These are phyloP conservation scores for Drosophila pandora DNA, from an alignment of 1,140 invertebrate genomes.

Conservation along the genomic window DNA sequence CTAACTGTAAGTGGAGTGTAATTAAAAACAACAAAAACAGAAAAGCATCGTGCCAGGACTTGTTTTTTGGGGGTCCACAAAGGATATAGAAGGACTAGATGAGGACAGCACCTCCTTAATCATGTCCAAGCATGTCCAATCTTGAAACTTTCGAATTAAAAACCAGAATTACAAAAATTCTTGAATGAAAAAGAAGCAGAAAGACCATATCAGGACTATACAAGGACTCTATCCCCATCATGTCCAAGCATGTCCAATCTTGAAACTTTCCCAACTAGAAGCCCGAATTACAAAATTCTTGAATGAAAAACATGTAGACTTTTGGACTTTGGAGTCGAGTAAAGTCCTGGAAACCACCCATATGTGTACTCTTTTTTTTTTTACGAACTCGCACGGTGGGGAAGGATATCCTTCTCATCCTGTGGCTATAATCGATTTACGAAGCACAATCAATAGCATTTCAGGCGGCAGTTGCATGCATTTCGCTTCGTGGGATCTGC, in stretches of 20 bases:
- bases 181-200: no score
- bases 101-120: no score
- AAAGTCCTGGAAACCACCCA: background rate
- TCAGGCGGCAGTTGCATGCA: conserved; percentile 9
- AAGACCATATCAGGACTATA: no score
- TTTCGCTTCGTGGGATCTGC: conserved; percentile 44
- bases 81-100: background rate
- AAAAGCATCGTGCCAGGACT: background rate
- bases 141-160: no score
- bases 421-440: conserved; percentile 35
- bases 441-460: conserved; percentile 25
- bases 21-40: conserved; percentile 17
- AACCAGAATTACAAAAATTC: background rate
- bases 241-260: no score
- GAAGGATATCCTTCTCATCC: background rate
- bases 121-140: no score
- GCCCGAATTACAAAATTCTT: background rate
- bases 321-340: no score
- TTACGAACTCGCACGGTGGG: background rate
- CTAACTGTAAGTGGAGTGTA: conserved; percentile 21
- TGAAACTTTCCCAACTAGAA: no score
- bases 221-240: no score
- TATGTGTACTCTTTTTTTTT: background rate
- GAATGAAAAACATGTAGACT: no score
- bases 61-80: background rate